Base-by-base conservation (phyloP, 2,113 vertebrate genomes). In the Peromyscus polionotus region DNA sequence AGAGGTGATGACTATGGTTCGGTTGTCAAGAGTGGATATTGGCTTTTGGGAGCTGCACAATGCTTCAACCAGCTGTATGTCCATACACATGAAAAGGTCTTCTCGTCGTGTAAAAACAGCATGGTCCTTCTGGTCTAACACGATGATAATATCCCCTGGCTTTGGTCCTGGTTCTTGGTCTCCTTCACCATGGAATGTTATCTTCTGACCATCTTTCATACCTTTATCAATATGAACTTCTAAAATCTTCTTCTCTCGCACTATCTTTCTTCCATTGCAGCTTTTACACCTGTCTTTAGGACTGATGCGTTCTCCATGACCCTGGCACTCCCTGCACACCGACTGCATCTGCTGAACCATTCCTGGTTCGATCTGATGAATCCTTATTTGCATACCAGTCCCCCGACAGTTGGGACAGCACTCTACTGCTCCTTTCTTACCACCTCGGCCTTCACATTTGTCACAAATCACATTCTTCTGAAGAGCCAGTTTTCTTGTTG, bases 191-290 rank as follows among this genome's bases (percentile, higher is more conserved):
- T 99, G 99, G 98, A 99, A 99, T 97, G 99, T 99, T 68, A 99
- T 99, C 98, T 99, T 99, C 98, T 99, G 99, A 70, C 99, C 99
- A 98, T 99, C 99, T 98, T 99, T 99, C 99, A 99, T 99, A 94
- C 99, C 99, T 99, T 99, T 99, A 97, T 99, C 99, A 95, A 99
- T 99, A 97, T 99, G 99, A 95, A 99, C 99, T 98, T 99, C 99
- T 80, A 99, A 92, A 92, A 99, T 99, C 97, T 99, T 99, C 98
- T 99, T 99, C 96, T 99, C 99, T 68, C 99, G 98, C 90, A 99
- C 95, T 88, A 99, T 99, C 98, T 99, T 99, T 99, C 42, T 42
- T 42, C 42, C 42, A 42, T 42, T 42, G 42, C 42, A 42, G 42
- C 42, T 42, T 42, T 42, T 42, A 42, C 42, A 42, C 42, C 42